A percentile compares a stretch with the other conserved stretches of the same genome.
Conservation (phyloP, 2,797 vertebrate species). For the Phataginus tetradactyla region DNA sequence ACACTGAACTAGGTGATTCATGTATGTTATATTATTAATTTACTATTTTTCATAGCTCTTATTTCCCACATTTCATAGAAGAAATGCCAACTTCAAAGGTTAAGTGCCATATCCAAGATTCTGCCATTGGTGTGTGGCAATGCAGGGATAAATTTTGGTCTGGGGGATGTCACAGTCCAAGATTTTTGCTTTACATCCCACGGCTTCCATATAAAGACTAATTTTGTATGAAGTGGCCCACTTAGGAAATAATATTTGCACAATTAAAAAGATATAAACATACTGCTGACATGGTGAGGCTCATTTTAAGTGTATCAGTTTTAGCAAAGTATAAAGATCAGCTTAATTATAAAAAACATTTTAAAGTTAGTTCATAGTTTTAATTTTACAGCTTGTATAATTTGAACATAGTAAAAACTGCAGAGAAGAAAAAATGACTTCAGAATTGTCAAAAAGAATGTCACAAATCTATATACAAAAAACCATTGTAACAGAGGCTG, state of each 20-base stretch:
- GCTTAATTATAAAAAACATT: not conserved
- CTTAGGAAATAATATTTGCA: not conserved
- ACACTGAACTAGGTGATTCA: not conserved
- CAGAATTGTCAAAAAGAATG: not conserved
- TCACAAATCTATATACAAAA: not conserved
- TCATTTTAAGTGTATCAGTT: not conserved
- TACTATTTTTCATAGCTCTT: not conserved
- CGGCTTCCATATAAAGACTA: not conserved
- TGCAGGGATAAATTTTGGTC: not conserved
- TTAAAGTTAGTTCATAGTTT: not conserved
- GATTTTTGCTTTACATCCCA: not conserved
- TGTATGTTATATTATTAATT: not conserved
- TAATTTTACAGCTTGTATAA: not conserved
- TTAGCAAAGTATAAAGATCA: not conserved
- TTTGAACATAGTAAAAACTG: not conserved
- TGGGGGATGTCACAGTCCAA: slow-evolving; percentile 17
- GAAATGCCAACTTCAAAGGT: not conserved
- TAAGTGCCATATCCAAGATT: not conserved
- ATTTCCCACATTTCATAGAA: not conserved
- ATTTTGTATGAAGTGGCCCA: not conserved
- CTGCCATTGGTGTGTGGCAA: not conserved
- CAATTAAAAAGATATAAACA: not conserved
- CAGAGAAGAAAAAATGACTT: not conserved
- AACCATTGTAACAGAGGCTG: not conserved
- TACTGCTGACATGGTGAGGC: not conserved